Evolutionary conservation across 2,797 vertebrate genomes (phyloP), one percentile per base, ranked within the genome.

Genomic region (Danio albolineatus): DNA sequence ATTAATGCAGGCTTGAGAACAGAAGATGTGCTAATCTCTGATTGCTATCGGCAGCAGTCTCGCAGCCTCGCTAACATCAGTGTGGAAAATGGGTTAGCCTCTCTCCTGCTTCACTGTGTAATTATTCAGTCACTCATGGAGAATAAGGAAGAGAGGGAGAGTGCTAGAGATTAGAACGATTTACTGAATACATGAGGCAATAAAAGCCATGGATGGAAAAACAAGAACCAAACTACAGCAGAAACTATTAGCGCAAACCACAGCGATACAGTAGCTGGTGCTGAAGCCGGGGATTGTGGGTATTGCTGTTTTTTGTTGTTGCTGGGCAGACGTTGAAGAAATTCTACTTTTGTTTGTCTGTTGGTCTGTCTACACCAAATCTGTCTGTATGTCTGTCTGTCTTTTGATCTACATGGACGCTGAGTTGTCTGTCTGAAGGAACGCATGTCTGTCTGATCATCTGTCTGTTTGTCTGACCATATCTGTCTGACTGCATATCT

Each of bases 1-100:
- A 76, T 82, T 79, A 71, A 78, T 69, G 67, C 28, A 81, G 70
- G 65, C 53, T 44, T 78, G 53, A 78, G 74, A 78, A 72, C 62
- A 57, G 57, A 73, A 73, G 51, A 76, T 57, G 64, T 39, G 39
- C 44, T 76, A 81, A 72, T 82, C 82, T 85, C 56, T 78, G 84
- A 86, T 84, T 73, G 72, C 61, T 82, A 79, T 85, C 80, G 39
- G 80, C 76, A 85, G 74, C 75, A 75, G 83, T 82, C 79, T 77
- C 84, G 21, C 28, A 61, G 77, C 51, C 28, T 39, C 54, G 54
- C 76, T 83, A 77, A 72, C 54, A 74, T 21, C 36, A 41, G 12
- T 54, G 56, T 78, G 82, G 70, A 84, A 86, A 83, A 65, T 38
- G 76, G 76, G 53, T 73, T 81, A 67, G 60, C 38, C 53, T 80